phyloP scores from a whole-genome alignment of 2,797 vertebrate species.

The Erethizon dorsatum region DNA sequence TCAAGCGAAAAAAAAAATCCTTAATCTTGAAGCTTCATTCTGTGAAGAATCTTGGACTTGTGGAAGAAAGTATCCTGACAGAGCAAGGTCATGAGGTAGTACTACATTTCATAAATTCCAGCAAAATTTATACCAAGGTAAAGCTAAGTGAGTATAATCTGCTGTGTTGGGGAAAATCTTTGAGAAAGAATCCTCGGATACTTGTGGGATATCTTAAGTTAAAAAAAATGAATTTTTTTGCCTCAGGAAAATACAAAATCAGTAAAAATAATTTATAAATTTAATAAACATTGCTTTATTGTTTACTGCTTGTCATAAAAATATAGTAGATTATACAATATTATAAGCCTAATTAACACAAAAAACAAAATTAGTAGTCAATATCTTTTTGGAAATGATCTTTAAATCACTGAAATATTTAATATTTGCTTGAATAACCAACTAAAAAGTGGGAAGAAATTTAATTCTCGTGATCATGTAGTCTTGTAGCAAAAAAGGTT shows the following conservation, averaged over 20 bases:
- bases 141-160: neutral
- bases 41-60: neutral
- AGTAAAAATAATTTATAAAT: neutral
- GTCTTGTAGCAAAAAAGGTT: neutral
- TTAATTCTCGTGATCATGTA: neutral
- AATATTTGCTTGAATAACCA: neutral
- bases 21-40: neutral
- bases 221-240: neutral
- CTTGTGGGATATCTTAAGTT: neutral
- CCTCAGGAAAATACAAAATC: neutral
- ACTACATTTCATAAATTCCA: neutral
- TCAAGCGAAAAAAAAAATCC: neutral
- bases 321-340: neutral
- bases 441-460: neutral
- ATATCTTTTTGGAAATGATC: constrained; percentile 5
- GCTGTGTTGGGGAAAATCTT: neutral
- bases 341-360: neutral
- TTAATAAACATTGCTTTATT: neutral
- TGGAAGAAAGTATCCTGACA: neutral
- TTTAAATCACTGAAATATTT: neutral
- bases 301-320: neutral
- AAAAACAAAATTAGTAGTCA: neutral
- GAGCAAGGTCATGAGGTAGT: neutral
- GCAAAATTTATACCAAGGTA: neutral
- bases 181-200: neutral